These are phyloP conservation scores for Falcunculus frontatus DNA, from an alignment of 2,113 vertebrate genomes.

Conservation along the genomic window DNA sequence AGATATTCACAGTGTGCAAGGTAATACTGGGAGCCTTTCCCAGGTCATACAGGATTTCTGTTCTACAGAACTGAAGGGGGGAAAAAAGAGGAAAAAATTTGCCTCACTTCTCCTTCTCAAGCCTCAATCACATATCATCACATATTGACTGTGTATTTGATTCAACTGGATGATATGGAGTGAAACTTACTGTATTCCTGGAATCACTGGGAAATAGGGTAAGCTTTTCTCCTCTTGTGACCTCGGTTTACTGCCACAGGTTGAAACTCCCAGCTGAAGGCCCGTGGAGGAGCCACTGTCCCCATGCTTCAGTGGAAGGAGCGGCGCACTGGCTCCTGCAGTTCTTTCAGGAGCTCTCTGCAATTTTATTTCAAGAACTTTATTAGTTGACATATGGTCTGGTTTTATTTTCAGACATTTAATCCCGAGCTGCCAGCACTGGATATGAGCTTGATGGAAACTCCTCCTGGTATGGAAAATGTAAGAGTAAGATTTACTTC, in stretches of 20 bases:
- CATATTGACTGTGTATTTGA: background rate
- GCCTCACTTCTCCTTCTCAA: background rate
- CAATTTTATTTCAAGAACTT: background rate
- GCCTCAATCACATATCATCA: background rate
- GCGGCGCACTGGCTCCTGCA: background rate
- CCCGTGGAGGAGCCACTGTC: background rate
- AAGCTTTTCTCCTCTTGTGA: background rate
- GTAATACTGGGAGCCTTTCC: background rate
- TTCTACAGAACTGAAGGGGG: background rate
- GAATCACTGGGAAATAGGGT: background rate
- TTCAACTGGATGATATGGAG: background rate
- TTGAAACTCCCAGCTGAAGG: background rate
- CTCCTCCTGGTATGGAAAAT: constrained; percentile 21
- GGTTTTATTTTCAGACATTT: constrained; percentile 39
- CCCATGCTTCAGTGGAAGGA: background rate
- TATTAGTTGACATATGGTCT: background rate
- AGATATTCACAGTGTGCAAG: background rate
- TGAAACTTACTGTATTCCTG: background rate
- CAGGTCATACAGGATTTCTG: background rate
- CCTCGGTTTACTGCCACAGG: background rate
- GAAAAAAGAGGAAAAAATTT: rapidly evolving
- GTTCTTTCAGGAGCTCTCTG: background rate
- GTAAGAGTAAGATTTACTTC: constrained; percentile 30
- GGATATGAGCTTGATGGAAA: constrained; percentile 34
- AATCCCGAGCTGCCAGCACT: constrained; percentile 55